Evolutionary conservation across 2,113 vertebrate genomes (phyloP).

Genomic region (Rostratula benghalensis): DNA sequence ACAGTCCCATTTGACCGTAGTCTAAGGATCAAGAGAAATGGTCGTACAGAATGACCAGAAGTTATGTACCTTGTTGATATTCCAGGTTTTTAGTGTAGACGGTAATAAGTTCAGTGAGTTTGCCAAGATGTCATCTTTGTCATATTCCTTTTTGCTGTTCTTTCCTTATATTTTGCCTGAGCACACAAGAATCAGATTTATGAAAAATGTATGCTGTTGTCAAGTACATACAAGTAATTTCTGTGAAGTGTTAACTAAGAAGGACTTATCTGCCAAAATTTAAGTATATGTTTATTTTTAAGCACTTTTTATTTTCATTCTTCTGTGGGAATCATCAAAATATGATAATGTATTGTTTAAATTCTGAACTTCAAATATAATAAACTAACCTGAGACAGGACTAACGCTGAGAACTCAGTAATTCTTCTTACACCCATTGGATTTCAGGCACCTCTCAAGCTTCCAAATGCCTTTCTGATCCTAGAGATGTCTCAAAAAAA

Average conservation of each 20-base stretch:
- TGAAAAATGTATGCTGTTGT: conserved; percentile 74
- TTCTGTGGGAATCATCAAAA: conserved; percentile 62
- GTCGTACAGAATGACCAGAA: neutral
- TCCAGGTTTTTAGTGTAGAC: conserved; percentile 10
- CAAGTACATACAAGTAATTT: conserved; percentile 68
- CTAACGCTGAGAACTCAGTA: conserved; percentile 54
- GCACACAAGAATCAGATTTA: conserved; percentile 68
- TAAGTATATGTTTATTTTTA: conserved; percentile 58
- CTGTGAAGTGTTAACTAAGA: conserved; percentile 73
- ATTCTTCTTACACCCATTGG: conserved; percentile 1
- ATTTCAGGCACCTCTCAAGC: conserved; percentile 45
- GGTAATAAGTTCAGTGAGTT: conserved; percentile 39
- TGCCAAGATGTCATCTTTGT: conserved; percentile 57
- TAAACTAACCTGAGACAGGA: conserved; percentile 54
- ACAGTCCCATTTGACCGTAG: neutral
- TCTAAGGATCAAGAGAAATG: neutral
- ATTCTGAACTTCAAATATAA: conserved; percentile 64
- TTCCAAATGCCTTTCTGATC: conserved; percentile 21
- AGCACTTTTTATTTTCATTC: conserved; percentile 66
- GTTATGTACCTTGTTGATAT: neutral
- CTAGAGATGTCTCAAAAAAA: neutral
- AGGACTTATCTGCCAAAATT: conserved; percentile 69
- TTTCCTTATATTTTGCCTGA: conserved; percentile 43
- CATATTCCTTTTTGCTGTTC: conserved; percentile 56
- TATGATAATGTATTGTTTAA: conserved; percentile 64